Conservation (phyloP, 2,888 invertebrate species). For the Tethea ocularis region DNA sequence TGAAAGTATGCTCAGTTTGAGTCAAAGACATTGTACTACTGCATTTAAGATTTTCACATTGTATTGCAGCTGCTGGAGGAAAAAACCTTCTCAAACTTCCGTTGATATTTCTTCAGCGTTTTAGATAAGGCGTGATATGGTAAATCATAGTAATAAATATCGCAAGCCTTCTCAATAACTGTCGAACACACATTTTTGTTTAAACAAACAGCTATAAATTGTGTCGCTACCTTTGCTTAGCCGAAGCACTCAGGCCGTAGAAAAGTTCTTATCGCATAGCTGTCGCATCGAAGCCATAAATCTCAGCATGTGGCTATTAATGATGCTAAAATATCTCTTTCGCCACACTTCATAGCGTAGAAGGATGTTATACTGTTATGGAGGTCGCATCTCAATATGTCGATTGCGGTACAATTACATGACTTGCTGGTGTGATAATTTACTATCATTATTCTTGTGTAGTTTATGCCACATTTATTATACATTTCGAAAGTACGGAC, state of each 20-base stretch:
- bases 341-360: constrained; percentile 39
- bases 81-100: neutral
- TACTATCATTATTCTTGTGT: constrained; percentile 59
- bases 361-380: constrained; percentile 54
- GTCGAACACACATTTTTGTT: neutral
- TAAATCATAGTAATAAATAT: neutral
- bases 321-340: constrained; percentile 39
- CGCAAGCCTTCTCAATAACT: neutral
- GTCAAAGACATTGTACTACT: constrained; percentile 4
- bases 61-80: neutral
- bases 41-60: neutral
- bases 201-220: neutral
- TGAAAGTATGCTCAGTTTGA: constrained; percentile 18
- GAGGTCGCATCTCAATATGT: constrained; percentile 54
- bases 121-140: neutral
- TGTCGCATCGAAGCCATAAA: constrained; percentile 22
- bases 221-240: constrained; percentile 20
- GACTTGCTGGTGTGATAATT: constrained; percentile 61
- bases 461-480: constrained; percentile 44
- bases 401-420: constrained; percentile 64
- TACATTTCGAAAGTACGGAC: constrained; percentile 42
- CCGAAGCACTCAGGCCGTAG: constrained; percentile 17
- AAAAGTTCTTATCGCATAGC: constrained; percentile 19
- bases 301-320: constrained; percentile 26
- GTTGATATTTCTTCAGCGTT: neutral